Conservation (phyloP, 2,888 invertebrate genomes). For the Eulithis testata region DNA sequence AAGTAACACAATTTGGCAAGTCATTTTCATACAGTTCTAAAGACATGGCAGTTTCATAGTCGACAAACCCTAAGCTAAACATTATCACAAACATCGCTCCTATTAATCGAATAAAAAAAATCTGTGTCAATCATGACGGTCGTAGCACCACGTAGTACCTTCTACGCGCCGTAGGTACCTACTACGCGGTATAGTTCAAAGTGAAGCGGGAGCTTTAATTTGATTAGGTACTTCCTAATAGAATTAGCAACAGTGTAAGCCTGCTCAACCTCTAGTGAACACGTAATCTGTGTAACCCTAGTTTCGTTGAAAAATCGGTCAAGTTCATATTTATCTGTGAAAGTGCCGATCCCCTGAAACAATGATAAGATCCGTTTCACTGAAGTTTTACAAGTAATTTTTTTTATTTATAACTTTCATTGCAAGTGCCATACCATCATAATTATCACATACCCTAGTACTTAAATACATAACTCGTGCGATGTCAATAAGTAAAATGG, state of each 20-base stretch:
- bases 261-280: conserved; percentile 11
- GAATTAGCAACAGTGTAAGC: conserved; percentile 27
- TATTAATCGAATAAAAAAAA: conserved; percentile 5
- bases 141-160: conserved; percentile 9
- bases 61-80: too few species aligned
- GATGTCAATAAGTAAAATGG: too few species aligned
- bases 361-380: conserved; percentile 26
- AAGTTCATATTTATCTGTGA: not conserved
- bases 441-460: too few species aligned
- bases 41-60: not conserved
- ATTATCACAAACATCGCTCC: too few species aligned
- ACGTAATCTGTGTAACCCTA: conserved; percentile 12
- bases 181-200: conserved; percentile 9
- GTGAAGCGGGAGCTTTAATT: conserved; percentile 19
- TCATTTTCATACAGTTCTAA: conserved; percentile 2
- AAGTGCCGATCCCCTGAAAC: not conserved
- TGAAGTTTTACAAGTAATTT: conserved; percentile 30
- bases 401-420: not conserved
- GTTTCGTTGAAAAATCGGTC: conserved; percentile 16
- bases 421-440: too few species aligned
- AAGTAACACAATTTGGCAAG: not conserved
- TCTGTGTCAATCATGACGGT: conserved; percentile 7
- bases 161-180: conserved; percentile 17
- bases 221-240: conserved; percentile 28
- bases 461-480: too few species aligned